These are phyloP conservation scores for Falco rusticolus DNA, from an alignment of 2,797 vertebrate species.

Conservation along the genomic window DNA sequence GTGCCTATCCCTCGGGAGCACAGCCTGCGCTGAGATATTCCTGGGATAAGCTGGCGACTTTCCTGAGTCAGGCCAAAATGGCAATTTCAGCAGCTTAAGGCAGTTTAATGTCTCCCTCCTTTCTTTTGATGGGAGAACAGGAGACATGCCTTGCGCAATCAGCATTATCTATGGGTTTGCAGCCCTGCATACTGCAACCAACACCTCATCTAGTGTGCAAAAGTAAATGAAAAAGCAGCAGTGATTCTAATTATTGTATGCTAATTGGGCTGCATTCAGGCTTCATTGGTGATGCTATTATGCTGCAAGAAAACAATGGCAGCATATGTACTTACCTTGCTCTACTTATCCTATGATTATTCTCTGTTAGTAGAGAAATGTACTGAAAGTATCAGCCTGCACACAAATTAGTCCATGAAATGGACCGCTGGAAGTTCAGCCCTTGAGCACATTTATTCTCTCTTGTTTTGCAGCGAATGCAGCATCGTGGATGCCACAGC, in stretches of 20 bases:
- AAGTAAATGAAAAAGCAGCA: conserved; percentile 42
- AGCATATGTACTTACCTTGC: conserved; percentile 62
- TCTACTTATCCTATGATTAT: conserved; percentile 32
- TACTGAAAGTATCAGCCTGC: not conserved
- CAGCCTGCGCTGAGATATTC: not conserved
- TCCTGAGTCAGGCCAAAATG: not conserved
- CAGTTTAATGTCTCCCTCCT: not conserved
- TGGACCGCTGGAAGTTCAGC: conserved; percentile 29
- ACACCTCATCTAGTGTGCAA: not conserved
- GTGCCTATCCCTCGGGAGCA: not conserved
- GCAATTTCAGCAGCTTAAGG: not conserved
- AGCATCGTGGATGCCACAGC: not conserved
- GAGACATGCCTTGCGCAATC: not conserved
- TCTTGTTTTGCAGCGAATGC: not conserved
- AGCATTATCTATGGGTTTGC: not conserved
- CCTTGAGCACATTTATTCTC: not conserved
- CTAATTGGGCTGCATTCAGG: conserved; percentile 68
- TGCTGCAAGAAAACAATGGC: conserved; percentile 58
- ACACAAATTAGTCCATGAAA: conserved; percentile 32
- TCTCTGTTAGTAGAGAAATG: conserved; percentile 24
- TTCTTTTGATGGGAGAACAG: not conserved
- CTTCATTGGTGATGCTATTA: conserved; percentile 65
- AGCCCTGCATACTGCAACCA: not conserved
- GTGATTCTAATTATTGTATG: conserved; percentile 58
- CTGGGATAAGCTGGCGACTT: not conserved